A percentile compares a stretch with the other conserved stretches of the same genome.
phyloP scores from a whole-genome alignment of 2,888 invertebrate species.

The Campaea margaritaria region DNA sequence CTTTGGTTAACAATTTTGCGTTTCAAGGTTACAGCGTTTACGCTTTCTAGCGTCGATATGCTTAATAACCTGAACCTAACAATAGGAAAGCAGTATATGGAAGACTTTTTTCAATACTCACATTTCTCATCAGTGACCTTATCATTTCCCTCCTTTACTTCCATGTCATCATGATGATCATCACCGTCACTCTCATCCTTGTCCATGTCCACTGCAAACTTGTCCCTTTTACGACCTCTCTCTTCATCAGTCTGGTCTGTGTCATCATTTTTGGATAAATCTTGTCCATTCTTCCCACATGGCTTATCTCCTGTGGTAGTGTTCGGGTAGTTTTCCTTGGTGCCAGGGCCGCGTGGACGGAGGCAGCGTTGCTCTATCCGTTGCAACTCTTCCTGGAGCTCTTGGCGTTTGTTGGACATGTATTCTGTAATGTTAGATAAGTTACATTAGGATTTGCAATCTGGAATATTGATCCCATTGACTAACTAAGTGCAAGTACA shows the following conservation, averaged over 20 bases:
- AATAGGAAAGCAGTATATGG: not conserved
- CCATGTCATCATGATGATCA: slow-evolving; percentile 59
- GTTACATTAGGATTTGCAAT: not conserved
- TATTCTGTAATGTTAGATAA: slow-evolving; percentile 73
- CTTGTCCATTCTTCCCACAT: slow-evolving; percentile 38
- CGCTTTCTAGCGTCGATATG: too few relatives aligned
- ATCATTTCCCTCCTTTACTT: slow-evolving; percentile 25
- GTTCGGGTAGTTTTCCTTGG: slow-evolving; percentile 68
- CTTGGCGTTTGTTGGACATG: slow-evolving; percentile 86
- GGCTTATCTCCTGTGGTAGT: slow-evolving; percentile 58
- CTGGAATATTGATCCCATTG: not conserved
- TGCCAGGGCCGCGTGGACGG: slow-evolving; percentile 59
- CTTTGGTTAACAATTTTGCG: too few relatives aligned
- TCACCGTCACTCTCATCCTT: slow-evolving; percentile 79
- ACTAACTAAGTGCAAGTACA: too few relatives aligned
- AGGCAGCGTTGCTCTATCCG: slow-evolving; percentile 86
- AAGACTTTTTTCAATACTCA: slow-evolving; percentile 3
- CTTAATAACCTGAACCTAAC: not conserved
- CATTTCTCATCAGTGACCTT: slow-evolving; percentile 13
- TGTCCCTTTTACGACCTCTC: slow-evolving; percentile 62
- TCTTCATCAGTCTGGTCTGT: slow-evolving; percentile 27
- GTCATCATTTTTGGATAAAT: slow-evolving; percentile 11
- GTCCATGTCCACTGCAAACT: slow-evolving; percentile 76
- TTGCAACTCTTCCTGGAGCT: slow-evolving; percentile 87
- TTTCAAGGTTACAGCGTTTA: too few relatives aligned